Evolutionary conservation across 1,140 invertebrate genomes (phyloP).

Genomic region (Laupala kohalensis): DNA sequence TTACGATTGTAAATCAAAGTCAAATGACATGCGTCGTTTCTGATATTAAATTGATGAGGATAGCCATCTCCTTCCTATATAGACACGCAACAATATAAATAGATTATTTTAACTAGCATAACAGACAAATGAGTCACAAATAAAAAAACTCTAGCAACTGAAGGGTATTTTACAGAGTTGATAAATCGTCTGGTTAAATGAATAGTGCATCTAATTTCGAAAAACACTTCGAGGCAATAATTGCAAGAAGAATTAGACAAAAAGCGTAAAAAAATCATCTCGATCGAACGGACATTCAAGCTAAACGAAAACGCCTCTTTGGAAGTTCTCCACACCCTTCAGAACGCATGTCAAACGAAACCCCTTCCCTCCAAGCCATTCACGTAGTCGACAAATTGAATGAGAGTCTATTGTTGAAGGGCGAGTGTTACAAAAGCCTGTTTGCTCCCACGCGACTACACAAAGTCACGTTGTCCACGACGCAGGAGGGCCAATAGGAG

Average conservation of each 20-base stretch:
- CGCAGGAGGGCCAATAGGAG: not conserved
- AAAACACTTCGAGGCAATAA: no score
- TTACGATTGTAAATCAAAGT: no score
- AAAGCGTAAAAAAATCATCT: not conserved
- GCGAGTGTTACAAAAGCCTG: not conserved
- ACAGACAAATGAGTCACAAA: no score
- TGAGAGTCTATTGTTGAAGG: not conserved
- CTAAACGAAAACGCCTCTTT: not conserved
- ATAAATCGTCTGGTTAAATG: no score
- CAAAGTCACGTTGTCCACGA: not conserved
- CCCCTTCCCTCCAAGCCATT: not conserved
- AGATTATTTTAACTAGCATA: no score
- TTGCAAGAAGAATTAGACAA: not conserved
- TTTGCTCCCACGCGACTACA: not conserved
- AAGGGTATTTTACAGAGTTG: no score
- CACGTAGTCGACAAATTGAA: not conserved
- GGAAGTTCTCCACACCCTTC: not conserved
- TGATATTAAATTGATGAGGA: no score
- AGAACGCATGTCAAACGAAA: not conserved
- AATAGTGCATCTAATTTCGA: no score
- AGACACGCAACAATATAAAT: no score
- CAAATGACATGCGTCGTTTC: no score
- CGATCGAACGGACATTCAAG: not conserved
- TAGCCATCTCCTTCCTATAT: no score
- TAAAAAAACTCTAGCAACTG: no score